Evolutionary conservation across 1,140 invertebrate species (phyloP).

Genomic region (Laupala kohalensis): DNA sequence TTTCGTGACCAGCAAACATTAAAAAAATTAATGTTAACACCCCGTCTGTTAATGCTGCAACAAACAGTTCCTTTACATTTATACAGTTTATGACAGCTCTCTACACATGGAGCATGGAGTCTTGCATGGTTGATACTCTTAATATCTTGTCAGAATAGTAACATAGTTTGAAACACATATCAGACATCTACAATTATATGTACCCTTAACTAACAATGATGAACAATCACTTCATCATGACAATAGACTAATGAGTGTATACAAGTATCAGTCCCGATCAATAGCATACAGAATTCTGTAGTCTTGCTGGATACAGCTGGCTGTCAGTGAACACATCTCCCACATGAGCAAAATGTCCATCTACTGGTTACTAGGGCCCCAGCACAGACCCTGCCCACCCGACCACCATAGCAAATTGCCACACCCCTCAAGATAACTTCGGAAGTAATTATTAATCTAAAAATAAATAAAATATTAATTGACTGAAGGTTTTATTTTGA

Average conservation of each 20-base stretch:
- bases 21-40: conserved; percentile 2
- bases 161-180: background rate
- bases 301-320: background rate
- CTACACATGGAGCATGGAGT: conserved; percentile 4
- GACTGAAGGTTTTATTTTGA: background rate
- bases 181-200: background rate
- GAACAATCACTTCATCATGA: background rate
- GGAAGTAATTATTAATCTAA: background rate
- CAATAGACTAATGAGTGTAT: background rate
- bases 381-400: background rate
- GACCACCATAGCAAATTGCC: background rate
- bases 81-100: background rate
- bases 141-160: conserved; percentile 1
- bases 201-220: background rate
- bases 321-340: background rate
- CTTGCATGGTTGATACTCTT: conserved; percentile 14
- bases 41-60: conserved; percentile 1
- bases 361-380: background rate
- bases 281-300: background rate
- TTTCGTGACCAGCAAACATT: conserved; percentile 7
- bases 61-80: background rate
- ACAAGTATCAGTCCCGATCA: background rate
- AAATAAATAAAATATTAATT: background rate
- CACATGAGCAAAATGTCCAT: background rate
- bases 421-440: background rate